Percentiles rank a stretch among this genome's conserved stretches.
These are phyloP conservation scores for Cossypha niveicapilla DNA, from an alignment of 2,797 vertebrate species.

Conservation along the genomic window DNA sequence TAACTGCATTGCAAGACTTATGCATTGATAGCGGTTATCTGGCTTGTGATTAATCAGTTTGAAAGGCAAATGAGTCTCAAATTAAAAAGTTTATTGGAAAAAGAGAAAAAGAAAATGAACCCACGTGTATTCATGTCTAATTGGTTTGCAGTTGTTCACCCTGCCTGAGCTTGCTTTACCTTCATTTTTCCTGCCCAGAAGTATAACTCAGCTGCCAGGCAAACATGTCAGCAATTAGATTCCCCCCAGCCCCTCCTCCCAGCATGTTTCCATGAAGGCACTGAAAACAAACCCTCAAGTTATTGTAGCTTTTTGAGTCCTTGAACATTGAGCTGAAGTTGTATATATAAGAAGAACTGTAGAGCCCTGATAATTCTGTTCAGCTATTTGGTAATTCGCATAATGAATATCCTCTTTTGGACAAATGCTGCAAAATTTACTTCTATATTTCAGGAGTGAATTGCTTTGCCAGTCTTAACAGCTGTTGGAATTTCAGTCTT, in stretches of 20 bases:
- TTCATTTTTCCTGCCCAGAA: not conserved
- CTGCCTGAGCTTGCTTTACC: not conserved
- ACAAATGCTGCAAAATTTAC: not conserved
- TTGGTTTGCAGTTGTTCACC: constrained; percentile 14
- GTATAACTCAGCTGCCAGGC: not conserved
- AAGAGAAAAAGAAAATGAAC: not conserved
- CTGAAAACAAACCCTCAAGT: not conserved
- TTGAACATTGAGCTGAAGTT: not conserved
- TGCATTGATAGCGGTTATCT: not conserved
- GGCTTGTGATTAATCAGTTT: not conserved
- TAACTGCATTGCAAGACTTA: not conserved
- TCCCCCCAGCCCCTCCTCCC: not conserved
- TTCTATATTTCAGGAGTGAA: not conserved
- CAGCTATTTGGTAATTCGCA: not conserved
- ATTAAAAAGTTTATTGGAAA: not conserved
- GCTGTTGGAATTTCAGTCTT: constrained; percentile 41
- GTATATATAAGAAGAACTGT: not conserved
- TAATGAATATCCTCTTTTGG: not conserved
- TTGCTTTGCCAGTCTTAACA: constrained; percentile 17
- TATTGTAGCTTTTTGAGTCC: not conserved
- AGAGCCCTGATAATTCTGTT: not conserved
- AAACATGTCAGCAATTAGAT: not conserved
- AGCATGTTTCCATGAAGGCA: not conserved
- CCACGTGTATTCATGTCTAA: not conserved
- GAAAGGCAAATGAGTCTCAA: not conserved